Percentiles rank a stretch among this genome's conserved stretches.
Conservation (phyloP, 2,797 vertebrate species). For the Salmo trutta region DNA sequence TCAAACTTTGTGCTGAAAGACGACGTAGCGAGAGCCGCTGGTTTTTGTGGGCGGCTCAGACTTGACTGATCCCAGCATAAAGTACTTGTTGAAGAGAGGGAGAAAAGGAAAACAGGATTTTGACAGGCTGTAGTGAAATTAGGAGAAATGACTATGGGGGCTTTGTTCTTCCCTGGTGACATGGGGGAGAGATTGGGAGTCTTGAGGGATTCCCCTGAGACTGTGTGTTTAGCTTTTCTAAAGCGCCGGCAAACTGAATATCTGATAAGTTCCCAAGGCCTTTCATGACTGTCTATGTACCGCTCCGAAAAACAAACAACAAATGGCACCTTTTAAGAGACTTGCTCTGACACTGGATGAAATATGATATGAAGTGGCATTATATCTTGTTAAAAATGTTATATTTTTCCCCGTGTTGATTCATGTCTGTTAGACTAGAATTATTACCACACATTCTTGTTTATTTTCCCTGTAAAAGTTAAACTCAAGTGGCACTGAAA, state of each 20-base stretch:
- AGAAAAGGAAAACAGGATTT: slow-evolving; percentile 73
- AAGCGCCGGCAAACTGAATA: slow-evolving; percentile 75
- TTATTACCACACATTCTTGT: slow-evolving; percentile 43
- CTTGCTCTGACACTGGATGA: slow-evolving; percentile 54
- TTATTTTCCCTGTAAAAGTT: slow-evolving; percentile 42
- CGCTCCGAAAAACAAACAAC: slow-evolving; percentile 68
- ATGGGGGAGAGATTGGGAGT: slow-evolving; percentile 56
- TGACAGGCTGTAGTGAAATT: slow-evolving; percentile 80
- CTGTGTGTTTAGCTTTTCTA: slow-evolving; percentile 69
- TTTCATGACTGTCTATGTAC: slow-evolving; percentile 63
- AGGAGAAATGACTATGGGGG: slow-evolving; percentile 77
- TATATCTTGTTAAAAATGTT: slow-evolving; percentile 70
- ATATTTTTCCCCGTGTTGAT: slow-evolving; percentile 33
- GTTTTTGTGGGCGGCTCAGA: slow-evolving; percentile 73
- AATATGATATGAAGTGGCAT: slow-evolving; percentile 68
- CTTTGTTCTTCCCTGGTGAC: slow-evolving; percentile 78
- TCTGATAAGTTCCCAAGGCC: slow-evolving; percentile 78
- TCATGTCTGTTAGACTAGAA: slow-evolving; percentile 37
- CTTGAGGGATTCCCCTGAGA: slow-evolving; percentile 69
- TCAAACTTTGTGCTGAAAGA: slow-evolving; percentile 69
- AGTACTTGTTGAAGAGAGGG: slow-evolving; percentile 75
- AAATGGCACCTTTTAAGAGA: slow-evolving; percentile 59
- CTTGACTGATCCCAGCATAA: slow-evolving; percentile 76
- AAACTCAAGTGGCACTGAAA: slow-evolving; percentile 53
- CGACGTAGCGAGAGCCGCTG: slow-evolving; percentile 65